Evolutionary conservation across 2,888 invertebrate genomes (phyloP), one percentile per base, ranked within the genome.

Genomic region (Cheilosia pagana): DNA sequence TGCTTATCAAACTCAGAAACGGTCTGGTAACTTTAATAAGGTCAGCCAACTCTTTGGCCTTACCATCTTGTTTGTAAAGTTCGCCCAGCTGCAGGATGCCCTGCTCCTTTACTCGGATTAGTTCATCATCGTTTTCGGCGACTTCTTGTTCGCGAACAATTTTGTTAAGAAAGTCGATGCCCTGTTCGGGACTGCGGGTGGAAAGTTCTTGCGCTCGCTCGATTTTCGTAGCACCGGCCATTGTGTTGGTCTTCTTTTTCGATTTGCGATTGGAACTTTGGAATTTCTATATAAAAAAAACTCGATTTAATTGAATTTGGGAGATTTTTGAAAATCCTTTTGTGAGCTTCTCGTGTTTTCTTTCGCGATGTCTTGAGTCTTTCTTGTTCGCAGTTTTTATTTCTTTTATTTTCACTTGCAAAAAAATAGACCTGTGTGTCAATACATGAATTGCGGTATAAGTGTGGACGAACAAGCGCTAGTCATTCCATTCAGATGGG

Each of bases 21-120:
- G 99, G 99, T 89, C 99, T 95, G 62, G 98, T 98, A 86, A 96
- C 96, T 93, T 97, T 97, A 90, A 99, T 99, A 87, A 99, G 94
- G 89, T 97, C 96, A 19, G 97, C 97, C 88, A 97, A 93, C 92
- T 97, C 97, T 92, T 97, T 96, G 87, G 98, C 98, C 92, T 98
- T 97, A 90, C 97, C 97, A 92, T 97, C 96, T 90, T 97, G 96
- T 93, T 98, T 97, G 92, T 98, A 96, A 86, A 96, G 94, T 91
- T 96, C 96, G 63, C 98, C 98, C 88, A 99, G 94, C 90, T 98
- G 97, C 89, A 98, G 93, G 88, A 99, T 98, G 74, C 97, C 96
- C 91, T 97, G 97, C 92, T 99, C 99, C 92, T 98, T 98, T 83
- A 95, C 95, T 88, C 96, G 95, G 91, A 98, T 97, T 88, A 95